Evolutionary conservation across 2,888 invertebrate genomes (phyloP).

Genomic region (Dermolepida albohirtum): DNA sequence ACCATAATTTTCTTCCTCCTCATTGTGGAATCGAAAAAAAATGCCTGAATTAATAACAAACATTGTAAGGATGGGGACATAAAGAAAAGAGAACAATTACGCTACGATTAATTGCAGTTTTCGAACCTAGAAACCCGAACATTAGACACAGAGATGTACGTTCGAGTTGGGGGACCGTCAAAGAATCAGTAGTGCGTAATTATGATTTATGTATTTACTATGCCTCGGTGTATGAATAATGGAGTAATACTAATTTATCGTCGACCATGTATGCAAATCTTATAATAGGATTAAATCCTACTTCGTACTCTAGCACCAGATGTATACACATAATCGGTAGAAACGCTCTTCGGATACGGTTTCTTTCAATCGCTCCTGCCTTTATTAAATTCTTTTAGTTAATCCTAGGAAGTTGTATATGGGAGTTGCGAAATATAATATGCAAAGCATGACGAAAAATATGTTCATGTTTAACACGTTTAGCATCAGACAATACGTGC

Average conservation of each 20-base stretch:
- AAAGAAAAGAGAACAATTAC: slow-evolving; percentile 15
- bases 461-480: too few species aligned
- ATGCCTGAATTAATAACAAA: slow-evolving; percentile 12
- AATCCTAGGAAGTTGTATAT: slow-evolving; percentile 1
- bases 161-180: background rate
- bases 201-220: slow-evolving; percentile 63
- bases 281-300: slow-evolving; percentile 60
- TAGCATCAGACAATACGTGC: too few species aligned
- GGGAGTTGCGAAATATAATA: background rate
- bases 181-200: slow-evolving; percentile 59
- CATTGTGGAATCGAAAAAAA: slow-evolving; percentile 1
- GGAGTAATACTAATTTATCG: slow-evolving; percentile 64
- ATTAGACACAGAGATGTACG: background rate
- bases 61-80: background rate
- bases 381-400: slow-evolving; percentile 46
- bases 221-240: slow-evolving; percentile 60
- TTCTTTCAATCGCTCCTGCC: slow-evolving; percentile 48
- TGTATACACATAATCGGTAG: slow-evolving; percentile 44
- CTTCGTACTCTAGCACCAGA: slow-evolving; percentile 52
- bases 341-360: slow-evolving; percentile 43
- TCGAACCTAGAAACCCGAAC: background rate
- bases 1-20: slow-evolving; percentile 24
- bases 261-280: slow-evolving; percentile 62
- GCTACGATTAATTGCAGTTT: slow-evolving; percentile 24
- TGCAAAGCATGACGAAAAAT: too few species aligned